Conservation (phyloP, 2,888 invertebrate genomes). For the Drepanosiphum platanoidis region DNA sequence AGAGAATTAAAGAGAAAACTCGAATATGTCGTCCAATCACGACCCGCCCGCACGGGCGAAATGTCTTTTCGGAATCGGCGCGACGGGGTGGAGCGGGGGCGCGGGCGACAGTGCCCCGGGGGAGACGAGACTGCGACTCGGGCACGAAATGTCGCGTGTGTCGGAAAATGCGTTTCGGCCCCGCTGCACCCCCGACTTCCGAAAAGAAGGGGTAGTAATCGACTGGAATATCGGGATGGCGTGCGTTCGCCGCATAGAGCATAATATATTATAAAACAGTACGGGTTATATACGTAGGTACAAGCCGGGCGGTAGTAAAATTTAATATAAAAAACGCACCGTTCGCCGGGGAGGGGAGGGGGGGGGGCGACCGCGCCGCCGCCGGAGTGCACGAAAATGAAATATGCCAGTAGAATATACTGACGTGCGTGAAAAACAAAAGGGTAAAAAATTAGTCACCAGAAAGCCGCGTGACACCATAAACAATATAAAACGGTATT, state of each 20-base stretch:
- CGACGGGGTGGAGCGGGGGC: background rate
- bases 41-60: background rate
- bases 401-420: too few species aligned
- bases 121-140: background rate
- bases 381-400: too few species aligned
- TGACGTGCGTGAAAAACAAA: too few species aligned
- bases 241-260: background rate
- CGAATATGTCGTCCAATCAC: conserved; percentile 8
- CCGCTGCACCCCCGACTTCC: background rate
- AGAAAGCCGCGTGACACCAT: background rate
- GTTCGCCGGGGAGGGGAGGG: background rate
- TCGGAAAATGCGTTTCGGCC: conserved; percentile 8
- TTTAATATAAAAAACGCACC: background rate
- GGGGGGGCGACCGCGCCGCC: background rate
- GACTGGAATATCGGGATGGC: conserved; percentile 54
- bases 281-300: too few species aligned
- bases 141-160: conserved; percentile 50
- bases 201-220: conserved; percentile 20
- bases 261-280: too few species aligned
- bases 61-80: conserved; percentile 8
- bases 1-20: background rate
- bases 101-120: background rate
- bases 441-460: conserved; percentile 8
- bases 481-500: too few species aligned
- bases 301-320: conserved; percentile 2